Base-by-base conservation (phyloP, 1,140 invertebrate genomes). In the Camponotus pennsylvanicus region DNA sequence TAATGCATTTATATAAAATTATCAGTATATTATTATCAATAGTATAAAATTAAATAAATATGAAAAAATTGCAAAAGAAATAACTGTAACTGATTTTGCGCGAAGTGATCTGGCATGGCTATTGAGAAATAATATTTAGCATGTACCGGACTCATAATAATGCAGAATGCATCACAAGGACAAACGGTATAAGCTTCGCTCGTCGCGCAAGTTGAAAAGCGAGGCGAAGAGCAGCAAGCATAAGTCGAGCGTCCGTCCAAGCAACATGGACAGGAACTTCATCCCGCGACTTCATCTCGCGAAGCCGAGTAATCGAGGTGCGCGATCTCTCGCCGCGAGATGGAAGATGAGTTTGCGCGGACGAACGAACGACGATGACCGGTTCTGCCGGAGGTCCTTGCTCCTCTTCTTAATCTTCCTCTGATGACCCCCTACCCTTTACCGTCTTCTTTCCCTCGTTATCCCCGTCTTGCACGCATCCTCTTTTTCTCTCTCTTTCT, bases 331-430 rank as follows among this genome's bases (percentile, higher is more conserved):
- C 52, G 52, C 3, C 11, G 27, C 45, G 88, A 76, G 85, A 71
- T 78, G 77, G 80, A 88, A 80, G 88, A 80, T 85, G 88, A 77
- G 86, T 91, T 91, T 89, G 90, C 88, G 86, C 66, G 90, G 45
- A 91, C 67, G 70, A 32, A 85, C 66, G 79, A 27, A 87, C 80
- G 82, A 85, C 86, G 88, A 90, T 91, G 90, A 91, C 91, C 91
- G 88, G 90, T 91, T 90, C 79, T 88, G 86, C 83, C 64, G 69
- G 84, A 91, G 88, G 89, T 92, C 87, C 87, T 91, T 91, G 90
- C 87, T 90, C 89, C 89, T 89, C 87, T 89, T 87, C 83, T 90
- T 88, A 91, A 91, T 91, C 90, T 91, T 90, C 75, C 85, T 42
- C 82, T 86, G 85, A 90, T 92, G 89, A 91, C 64, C 85, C 66